Base-by-base conservation (phyloP, 2,113 vertebrate genomes). In the Elaphurus davidianus region DNA sequence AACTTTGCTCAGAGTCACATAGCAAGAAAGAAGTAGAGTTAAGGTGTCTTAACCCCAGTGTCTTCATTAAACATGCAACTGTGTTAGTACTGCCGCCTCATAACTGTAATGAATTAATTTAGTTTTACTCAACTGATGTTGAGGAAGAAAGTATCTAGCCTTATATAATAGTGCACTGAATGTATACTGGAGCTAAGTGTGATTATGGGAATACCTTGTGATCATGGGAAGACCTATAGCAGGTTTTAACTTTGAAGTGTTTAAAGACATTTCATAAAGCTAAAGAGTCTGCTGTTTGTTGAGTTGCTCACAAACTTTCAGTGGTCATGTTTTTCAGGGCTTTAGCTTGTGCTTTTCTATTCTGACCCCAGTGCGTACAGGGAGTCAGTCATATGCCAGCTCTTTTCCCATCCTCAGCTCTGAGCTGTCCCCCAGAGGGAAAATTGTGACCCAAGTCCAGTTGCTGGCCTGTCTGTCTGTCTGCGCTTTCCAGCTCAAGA, bases 391-490 rank as follows among this genome's bases (percentile, higher is more conserved):
- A 50, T 89, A 60, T 94, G 76, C 91, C 54, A 91, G 57, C 40
- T 92, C 57, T 94, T 81, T 98, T 90, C 97, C 97, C 93, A 95
- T 97, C 83, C 40, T 97, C 97, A 98, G 96, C 94, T 86, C 96
- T 95, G 88, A 97, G 86, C 30, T 93, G 92, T 97, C 97, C 97
- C 71, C 55, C 52, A 78, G 82, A 95, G 82, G 96, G 96, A 90
- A 98, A 98, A 97, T 83, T 91, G 82, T 98, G 97, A 98, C 96
- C 95, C 71, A 91, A 12, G 93, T 97, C 97, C 97, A 97, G 94
- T 91, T 98, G 92, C 86, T 98, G 97, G 97, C 94, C 86, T 94
- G 92, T 93, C 76, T 97, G 87, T 84, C 82, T 92, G 87, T 93
- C 96, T 96, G 21, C 97, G 82, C 98, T 97, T 97, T 96, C 94